Evolutionary conservation across 2,888 invertebrate genomes (phyloP).

Genomic region (Nematopogon swammerdamellus): DNA sequence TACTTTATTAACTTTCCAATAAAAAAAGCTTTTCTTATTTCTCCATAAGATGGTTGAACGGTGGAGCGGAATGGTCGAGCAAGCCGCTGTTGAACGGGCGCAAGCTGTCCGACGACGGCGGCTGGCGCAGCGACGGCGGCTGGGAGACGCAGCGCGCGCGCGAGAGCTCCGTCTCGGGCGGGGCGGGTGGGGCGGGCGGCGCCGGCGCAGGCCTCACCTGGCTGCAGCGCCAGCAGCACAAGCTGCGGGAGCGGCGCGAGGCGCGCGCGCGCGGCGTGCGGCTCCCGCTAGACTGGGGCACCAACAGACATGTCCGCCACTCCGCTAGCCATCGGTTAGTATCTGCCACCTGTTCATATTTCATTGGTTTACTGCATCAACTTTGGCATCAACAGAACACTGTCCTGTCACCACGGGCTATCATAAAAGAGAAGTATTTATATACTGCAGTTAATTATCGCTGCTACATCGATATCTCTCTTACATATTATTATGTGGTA

Average conservation of each 20-base stretch:
- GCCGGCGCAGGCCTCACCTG: conserved; percentile 63
- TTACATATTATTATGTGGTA: too few species aligned
- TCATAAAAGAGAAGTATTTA: too few species aligned
- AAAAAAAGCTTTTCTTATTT: too few species aligned
- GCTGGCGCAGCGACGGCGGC: conserved; percentile 35
- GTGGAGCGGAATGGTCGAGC: conserved; percentile 41
- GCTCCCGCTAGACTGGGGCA: conserved; percentile 63
- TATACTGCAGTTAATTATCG: too few species aligned
- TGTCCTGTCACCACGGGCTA: too few species aligned
- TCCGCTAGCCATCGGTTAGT: conserved; percentile 50
- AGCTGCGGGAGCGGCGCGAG: conserved; percentile 73
- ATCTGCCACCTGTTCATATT: conserved; percentile 1
- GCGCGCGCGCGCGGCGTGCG: conserved; percentile 70
- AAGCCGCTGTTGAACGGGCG: conserved; percentile 28
- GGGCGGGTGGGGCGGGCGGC: conserved; percentile 38
- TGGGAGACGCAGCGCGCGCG: conserved; percentile 33
- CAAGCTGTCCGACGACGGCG: conserved; percentile 34
- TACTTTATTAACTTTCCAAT: too few species aligned
- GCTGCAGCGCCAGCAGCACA: conserved; percentile 81
- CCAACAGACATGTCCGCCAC: conserved; percentile 43
- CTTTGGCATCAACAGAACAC: not conserved
- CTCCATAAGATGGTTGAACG: conserved; percentile 49
- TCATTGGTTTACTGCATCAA: not conserved
- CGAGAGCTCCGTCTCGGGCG: conserved; percentile 29
- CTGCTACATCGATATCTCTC: too few species aligned